phyloP scores from a whole-genome alignment of 2,797 vertebrate genomes.

The Typhlichthys eigenmanni region DNA sequence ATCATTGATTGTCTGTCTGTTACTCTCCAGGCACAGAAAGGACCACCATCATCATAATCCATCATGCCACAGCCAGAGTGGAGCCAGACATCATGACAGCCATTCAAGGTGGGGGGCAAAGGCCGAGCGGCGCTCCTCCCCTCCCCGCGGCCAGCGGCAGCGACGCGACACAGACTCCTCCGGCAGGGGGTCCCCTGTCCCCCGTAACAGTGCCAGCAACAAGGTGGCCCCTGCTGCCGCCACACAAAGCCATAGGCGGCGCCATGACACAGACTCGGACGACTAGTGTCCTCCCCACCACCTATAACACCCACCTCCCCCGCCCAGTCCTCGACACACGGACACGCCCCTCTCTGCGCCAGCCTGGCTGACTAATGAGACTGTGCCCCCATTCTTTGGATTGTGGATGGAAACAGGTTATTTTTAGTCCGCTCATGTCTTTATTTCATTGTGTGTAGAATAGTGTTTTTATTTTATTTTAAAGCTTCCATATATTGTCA shows the following conservation, averaged over 20 bases:
- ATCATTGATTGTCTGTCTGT: conserved; percentile 68
- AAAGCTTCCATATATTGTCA: background rate
- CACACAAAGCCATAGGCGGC: conserved; percentile 75
- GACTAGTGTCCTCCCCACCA: conserved; percentile 60
- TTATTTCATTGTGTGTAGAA: no score
- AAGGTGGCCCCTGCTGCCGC: conserved; percentile 69
- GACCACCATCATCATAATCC: conserved; percentile 80
- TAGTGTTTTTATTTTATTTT: no score
- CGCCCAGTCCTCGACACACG: conserved; percentile 42
- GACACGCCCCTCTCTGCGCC: conserved; percentile 43
- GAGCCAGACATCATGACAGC: conserved; percentile 79
- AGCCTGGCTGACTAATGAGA: conserved; percentile 37
- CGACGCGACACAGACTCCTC: conserved; percentile 77
- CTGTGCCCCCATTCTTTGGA: conserved; percentile 33
- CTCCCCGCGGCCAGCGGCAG: conserved; percentile 64
- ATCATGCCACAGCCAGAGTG: conserved; percentile 80
- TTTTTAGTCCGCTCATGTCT: background rate
- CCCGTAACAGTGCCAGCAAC: conserved; percentile 64
- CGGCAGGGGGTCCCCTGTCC: conserved; percentile 69
- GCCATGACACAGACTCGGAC: conserved; percentile 82
- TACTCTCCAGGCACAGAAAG: conserved; percentile 75
- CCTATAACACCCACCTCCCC: background rate
- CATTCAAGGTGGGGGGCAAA: conserved; percentile 77
- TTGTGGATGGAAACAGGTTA: conserved; percentile 25
- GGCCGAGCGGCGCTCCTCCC: conserved; percentile 64